Conservation (phyloP, 1,140 invertebrate species). For the Copidosoma floridanum region DNA sequence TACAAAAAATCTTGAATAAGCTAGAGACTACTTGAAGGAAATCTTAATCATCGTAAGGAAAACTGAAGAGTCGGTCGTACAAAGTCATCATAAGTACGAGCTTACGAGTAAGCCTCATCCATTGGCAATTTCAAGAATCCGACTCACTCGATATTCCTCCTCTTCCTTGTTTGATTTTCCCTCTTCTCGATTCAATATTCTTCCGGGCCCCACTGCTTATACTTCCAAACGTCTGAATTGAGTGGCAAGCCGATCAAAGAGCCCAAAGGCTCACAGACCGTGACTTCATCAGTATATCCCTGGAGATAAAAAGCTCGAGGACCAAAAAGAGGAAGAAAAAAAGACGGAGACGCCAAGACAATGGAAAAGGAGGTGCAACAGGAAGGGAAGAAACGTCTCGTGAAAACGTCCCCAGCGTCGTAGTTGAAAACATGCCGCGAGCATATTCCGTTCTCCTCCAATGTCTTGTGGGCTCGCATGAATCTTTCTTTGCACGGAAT, state of each 20-base stretch:
- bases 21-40: too few species aligned
- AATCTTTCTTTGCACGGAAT: too few species aligned
- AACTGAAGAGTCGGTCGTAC: too few species aligned
- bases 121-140: too few species aligned
- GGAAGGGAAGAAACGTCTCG: slow-evolving; percentile 13
- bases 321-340: not conserved
- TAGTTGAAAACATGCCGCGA: slow-evolving; percentile 1
- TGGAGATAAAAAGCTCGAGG: not conserved
- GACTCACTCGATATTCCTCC: not conserved
- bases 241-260: not conserved
- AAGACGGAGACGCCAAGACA: not conserved
- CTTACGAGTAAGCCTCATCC: too few species aligned
- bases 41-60: too few species aligned
- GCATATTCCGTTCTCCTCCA: not conserved
- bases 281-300: not conserved
- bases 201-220: not conserved
- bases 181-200: slow-evolving; percentile 4
- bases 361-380: slow-evolving; percentile 10
- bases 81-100: too few species aligned
- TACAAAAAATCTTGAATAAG: too few species aligned
- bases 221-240: not conserved
- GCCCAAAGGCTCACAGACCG: too few species aligned
- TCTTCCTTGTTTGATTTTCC: not conserved
- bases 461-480: not conserved
- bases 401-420: slow-evolving; percentile 7